Base-by-base conservation (phyloP, 2,888 invertebrate genomes). In the Pediacus dermestoides region DNA sequence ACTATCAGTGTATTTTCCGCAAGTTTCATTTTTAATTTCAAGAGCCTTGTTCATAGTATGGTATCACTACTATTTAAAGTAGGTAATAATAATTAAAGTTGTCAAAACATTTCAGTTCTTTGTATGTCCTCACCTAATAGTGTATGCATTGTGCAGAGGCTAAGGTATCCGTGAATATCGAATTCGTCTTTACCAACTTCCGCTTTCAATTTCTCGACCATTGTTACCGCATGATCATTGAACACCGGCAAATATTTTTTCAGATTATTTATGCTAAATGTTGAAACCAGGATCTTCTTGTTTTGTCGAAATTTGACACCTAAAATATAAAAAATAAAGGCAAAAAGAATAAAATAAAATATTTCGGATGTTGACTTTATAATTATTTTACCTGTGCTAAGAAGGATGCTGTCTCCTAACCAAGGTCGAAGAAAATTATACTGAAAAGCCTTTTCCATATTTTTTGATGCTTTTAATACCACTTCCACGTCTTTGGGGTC, bases 221-320 rank as follows among this genome's bases (percentile, higher is more conserved):
- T 31, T 10, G 31, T 27, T 15, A 28, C 18, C 1, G 50, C 41
- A 28, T 54, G 51, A 14, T 46, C 42, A 25, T 58, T 56, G 16
- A 57, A 57, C 8, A 51, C 43, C 9, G 31, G 42, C 11, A 57
- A 21, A 37, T 48, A 53, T 3, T 46, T 39, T 40, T 52, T 57
- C 7, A 57, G 22, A 30, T 51, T 50, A 15, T 44, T 50, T 3
- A 46, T 38, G 15, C 57, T 46, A 22, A 58, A 53, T 4, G 52
- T 39, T 4, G 55, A 53, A 34, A 52, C 44, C 10, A 58, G 44
- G 8, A 58, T 35, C 28, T 51, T 55, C 34, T 55, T 57, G 30
- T 51, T 42, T 25, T 33, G 37, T 16, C 44, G 50, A 37, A 52
- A 58, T 33, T 52, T 56, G 1, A 32, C 16, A 16, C 52, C 53